Conservation (phyloP, 2,888 invertebrate species). For the Dione juno region DNA sequence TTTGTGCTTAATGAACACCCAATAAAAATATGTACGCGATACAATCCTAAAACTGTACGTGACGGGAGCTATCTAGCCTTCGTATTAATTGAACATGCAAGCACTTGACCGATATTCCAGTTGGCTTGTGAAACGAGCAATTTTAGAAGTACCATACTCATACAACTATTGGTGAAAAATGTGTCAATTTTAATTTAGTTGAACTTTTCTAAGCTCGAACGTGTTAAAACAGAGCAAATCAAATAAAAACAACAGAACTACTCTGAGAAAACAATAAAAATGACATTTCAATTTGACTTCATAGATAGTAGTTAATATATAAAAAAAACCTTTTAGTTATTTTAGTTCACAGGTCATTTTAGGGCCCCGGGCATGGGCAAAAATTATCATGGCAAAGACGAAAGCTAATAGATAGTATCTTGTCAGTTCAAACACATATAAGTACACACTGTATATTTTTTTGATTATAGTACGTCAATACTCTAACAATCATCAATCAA, state of each 20-base stretch:
- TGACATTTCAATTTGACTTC: not conserved
- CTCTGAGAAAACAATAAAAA: not conserved
- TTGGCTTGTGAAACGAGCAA: constrained; percentile 40
- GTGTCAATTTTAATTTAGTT: constrained; percentile 31
- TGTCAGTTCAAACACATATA: not conserved
- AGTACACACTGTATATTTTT: constrained; percentile 52
- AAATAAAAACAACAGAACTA: not conserved
- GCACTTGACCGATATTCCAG: constrained; percentile 53
- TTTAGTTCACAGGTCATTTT: no score
- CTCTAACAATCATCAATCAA: constrained; percentile 75
- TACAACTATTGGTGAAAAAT: constrained; percentile 22
- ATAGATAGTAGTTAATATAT: not conserved
- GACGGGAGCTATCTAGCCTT: constrained; percentile 67
- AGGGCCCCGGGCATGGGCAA: no score
- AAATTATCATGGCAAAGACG: no score
- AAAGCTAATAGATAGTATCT: not conserved
- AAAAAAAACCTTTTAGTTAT: no score
- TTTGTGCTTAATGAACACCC: constrained; percentile 50
- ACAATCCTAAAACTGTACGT: constrained; percentile 66
- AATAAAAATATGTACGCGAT: constrained; percentile 63
- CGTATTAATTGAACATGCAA: constrained; percentile 73
- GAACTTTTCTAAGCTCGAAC: not conserved
- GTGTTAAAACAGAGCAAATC: not conserved
- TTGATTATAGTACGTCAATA: constrained; percentile 79
- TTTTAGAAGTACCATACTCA: constrained; percentile 34